Evolutionary conservation across 2,113 vertebrate genomes (phyloP), one percentile per base, ranked within the genome.

Genomic region (Mesocricetus auratus): DNA sequence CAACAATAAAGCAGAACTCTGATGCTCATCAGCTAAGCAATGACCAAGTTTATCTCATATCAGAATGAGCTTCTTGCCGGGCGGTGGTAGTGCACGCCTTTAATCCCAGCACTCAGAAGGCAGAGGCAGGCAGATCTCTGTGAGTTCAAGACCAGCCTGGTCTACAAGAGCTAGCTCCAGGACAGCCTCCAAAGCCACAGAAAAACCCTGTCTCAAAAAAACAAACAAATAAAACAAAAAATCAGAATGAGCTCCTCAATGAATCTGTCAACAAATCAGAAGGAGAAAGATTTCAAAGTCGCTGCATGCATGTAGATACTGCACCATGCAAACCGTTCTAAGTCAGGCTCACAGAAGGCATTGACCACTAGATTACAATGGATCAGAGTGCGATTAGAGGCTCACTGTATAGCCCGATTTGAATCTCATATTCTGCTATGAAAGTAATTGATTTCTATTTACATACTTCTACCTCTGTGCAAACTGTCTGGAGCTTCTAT

Each of bases 1-100:
- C 19, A 93, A 45, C 22, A 42, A 60, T 56, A 69, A 94, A 74
- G 8, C 21, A 95, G 9, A 60, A 81, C 47, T 96, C 33, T 69
- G 81, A 88, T 36, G 45, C 17, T 95, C 19, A 91, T 17, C 60
- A 92, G 86, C 13, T 83, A 29, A 82, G 58, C 13, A 93, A 56
- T 88, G n/a, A 89, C 66, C n/a, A 91, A 88, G 47, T 73, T 60
- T 36, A 95, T 33, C 62, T 96, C 36, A n/a, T 24, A 79, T 53
- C 33, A 90, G 12, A 95, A n/a, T 45, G 39, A 96, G 29, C 60
- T 78, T 66, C 68, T 94, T 33, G n/a, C n/a, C n/a, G n/a, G n/a
- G n/a, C n/a, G n/a, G n/a, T n/a, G n/a, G n/a, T n/a, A n/a, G n/a
- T n/a, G n/a, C n/a, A n/a, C n/a, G n/a, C n/a, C n/a, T n/a, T n/a